Conservation (phyloP, 2,888 invertebrate species). For the Trichacis sp. region DNA sequence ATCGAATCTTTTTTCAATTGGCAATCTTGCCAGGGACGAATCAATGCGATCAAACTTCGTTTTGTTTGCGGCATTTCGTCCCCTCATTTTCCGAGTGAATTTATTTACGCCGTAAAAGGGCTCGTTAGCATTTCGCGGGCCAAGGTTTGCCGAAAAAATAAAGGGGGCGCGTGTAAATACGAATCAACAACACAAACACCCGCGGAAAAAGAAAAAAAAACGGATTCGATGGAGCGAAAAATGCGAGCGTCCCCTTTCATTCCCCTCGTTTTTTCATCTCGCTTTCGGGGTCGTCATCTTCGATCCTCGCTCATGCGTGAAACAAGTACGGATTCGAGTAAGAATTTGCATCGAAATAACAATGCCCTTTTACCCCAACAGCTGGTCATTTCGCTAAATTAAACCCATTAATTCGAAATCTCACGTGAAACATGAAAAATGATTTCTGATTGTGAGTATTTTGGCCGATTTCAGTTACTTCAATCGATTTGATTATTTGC, state of each 20-base stretch:
- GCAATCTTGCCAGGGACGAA: background rate
- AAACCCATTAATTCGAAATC: background rate
- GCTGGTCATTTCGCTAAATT: slow-evolving; percentile 4
- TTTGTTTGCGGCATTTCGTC: background rate
- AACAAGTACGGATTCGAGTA: slow-evolving; percentile 10
- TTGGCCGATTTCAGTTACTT: too few species aligned
- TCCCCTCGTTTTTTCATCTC: background rate
- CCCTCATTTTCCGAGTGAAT: slow-evolving; percentile 1
- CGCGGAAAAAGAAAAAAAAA: slow-evolving; percentile 17
- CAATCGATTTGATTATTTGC: too few species aligned
- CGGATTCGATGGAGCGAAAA: slow-evolving; percentile 10
- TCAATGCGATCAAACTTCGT: background rate
- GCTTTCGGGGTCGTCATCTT: slow-evolving; percentile 3
- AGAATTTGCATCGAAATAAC: slow-evolving; percentile 2
- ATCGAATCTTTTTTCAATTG: slow-evolving; percentile 6
- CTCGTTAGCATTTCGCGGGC: slow-evolving; percentile 3
- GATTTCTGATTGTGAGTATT: too few species aligned
- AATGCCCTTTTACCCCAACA: background rate
- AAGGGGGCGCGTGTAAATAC: slow-evolving; percentile 14
- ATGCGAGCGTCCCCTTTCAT: slow-evolving; percentile 5
- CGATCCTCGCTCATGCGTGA: slow-evolving; percentile 4
- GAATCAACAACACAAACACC: slow-evolving; percentile 28
- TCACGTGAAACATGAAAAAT: too few species aligned
- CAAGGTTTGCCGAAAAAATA: background rate
- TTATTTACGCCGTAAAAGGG: background rate